These are phyloP conservation scores for Dasypus novemcinctus DNA, from an alignment of 2,113 vertebrate species.

Conservation along the genomic window DNA sequence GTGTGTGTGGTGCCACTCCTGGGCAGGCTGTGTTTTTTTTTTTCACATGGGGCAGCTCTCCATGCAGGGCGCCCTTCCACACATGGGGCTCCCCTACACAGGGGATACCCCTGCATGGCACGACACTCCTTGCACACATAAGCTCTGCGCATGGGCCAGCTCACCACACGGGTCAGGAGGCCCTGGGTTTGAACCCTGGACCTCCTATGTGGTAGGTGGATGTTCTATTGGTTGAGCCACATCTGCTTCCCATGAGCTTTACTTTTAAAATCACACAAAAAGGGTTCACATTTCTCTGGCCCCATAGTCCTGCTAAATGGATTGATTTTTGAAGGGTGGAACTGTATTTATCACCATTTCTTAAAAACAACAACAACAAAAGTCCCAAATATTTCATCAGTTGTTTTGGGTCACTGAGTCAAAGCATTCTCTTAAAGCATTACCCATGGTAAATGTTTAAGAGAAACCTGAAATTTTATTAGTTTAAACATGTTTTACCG, in stretches of 20 bases:
- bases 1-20: no score
- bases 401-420: constrained; percentile 66
- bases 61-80: no score
- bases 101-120: no score
- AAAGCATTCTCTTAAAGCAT: constrained; percentile 73
- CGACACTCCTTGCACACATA: no score
- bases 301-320: not conserved
- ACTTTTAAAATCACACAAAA: not conserved
- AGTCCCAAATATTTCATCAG: constrained; percentile 59
- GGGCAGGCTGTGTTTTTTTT: no score
- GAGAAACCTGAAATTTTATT: constrained; percentile 77
- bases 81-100: no score
- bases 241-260: not conserved
- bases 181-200: no score
- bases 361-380: not conserved
- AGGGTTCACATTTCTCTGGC: not conserved
- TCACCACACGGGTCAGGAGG: no score
- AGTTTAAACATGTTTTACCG: constrained; percentile 77
- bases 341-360: constrained; percentile 22
- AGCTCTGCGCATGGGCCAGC: no score
- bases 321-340: constrained; percentile 41
- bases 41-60: no score
- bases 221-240: no score
- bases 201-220: no score
- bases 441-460: constrained; percentile 77